A percentile compares a stretch with the other conserved stretches of the same genome.
Evolutionary conservation across 2,113 vertebrate species (phyloP).

Genomic region (Oplegnathus fasciatus): DNA sequence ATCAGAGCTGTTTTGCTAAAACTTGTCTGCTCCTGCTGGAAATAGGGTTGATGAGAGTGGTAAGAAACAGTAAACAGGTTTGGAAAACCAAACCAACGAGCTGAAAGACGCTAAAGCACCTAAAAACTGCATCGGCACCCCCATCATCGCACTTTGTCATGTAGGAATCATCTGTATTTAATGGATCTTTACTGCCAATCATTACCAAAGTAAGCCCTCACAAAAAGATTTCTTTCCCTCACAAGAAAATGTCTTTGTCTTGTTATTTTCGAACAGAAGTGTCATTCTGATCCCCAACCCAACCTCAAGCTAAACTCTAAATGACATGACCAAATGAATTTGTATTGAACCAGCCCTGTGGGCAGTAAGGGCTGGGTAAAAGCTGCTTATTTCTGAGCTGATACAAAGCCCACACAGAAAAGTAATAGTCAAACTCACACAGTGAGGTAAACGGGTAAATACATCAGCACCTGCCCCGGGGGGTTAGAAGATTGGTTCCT

Average conservation of each 20-base stretch:
- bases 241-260: constrained; percentile 38
- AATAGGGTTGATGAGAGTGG: no score
- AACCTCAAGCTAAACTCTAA: constrained; percentile 56
- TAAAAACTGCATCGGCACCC: background rate
- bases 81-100: background rate
- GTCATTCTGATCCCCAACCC: constrained; percentile 57
- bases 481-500: constrained; percentile 31
- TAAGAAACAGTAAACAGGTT: background rate
- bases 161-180: constrained; percentile 1
- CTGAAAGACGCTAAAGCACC: background rate
- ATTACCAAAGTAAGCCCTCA: background rate
- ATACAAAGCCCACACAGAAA: constrained; percentile 55
- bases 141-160: background rate
- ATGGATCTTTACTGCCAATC: constrained; percentile 16
- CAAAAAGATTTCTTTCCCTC: background rate
- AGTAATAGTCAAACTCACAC: constrained; percentile 61
- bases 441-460: constrained; percentile 55
- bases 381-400: constrained; percentile 68
- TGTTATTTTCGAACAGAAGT: constrained; percentile 41
- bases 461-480: constrained; percentile 64
- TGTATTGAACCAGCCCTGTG: constrained; percentile 71
- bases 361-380: constrained; percentile 40
- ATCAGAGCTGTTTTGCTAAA: background rate
- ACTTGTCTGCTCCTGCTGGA: no score
- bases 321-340: constrained; percentile 70